Evolutionary conservation across 1,140 invertebrate species (phyloP).

Genomic region (Cotesia chilonis): DNA sequence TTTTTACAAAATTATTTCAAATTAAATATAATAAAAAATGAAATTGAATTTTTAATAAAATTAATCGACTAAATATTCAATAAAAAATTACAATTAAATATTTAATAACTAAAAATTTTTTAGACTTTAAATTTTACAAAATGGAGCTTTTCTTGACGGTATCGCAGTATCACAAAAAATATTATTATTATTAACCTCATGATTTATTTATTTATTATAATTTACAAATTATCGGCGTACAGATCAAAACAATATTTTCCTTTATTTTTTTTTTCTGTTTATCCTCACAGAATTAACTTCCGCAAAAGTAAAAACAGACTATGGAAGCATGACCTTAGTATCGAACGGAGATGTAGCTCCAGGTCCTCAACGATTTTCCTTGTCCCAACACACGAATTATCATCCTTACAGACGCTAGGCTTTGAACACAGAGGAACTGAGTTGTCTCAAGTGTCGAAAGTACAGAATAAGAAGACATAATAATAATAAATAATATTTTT

Average conservation of each 20-base stretch:
- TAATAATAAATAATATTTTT: not conserved
- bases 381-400: slow-evolving; percentile 59
- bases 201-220: no score
- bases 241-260: not conserved
- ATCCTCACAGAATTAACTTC: slow-evolving; percentile 51
- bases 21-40: no score
- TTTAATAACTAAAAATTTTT: no score
- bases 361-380: slow-evolving; percentile 61
- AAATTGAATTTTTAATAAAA: no score
- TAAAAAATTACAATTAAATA: no score
- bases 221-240: not conserved
- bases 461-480: slow-evolving; percentile 1
- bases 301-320: slow-evolving; percentile 58
- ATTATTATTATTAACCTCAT: no score
- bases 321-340: slow-evolving; percentile 54
- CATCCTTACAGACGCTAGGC: slow-evolving; percentile 61
- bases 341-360: slow-evolving; percentile 58
- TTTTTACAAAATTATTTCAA: no score
- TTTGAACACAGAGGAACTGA: slow-evolving; percentile 38
- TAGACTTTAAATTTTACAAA: no score
- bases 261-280: slow-evolving; percentile 41
- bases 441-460: slow-evolving; percentile 28
- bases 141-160: no score
- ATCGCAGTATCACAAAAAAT: no score
- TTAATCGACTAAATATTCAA: no score